Evolutionary conservation across 2,797 vertebrate species (phyloP).

Genomic region (Sphenopsis melanotis): DNA sequence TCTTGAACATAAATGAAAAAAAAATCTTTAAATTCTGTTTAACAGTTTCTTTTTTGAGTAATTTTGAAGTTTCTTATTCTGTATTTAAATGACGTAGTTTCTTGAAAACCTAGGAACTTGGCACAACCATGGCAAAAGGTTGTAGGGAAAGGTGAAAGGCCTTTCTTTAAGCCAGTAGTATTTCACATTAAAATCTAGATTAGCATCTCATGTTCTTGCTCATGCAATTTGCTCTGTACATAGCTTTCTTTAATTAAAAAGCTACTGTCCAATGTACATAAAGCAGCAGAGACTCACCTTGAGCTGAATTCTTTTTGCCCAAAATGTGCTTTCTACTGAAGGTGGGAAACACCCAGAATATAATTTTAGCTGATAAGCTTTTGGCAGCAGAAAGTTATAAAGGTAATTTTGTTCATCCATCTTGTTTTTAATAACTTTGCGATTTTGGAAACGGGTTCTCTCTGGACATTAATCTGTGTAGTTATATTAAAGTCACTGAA

Average conservation of each 20-base stretch:
- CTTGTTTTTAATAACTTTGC: conserved; percentile 11
- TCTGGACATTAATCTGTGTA: background rate
- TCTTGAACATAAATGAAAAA: background rate
- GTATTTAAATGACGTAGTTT: background rate
- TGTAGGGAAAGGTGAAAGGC: background rate
- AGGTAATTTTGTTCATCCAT: background rate
- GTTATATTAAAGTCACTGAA: conserved; percentile 31
- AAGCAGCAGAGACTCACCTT: background rate
- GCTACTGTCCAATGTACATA: background rate
- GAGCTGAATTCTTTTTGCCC: background rate
- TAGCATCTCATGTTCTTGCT: background rate
- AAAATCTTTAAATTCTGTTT: background rate
- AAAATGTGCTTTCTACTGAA: background rate
- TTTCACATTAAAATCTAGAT: background rate
- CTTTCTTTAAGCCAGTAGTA: background rate
- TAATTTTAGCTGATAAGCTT: background rate
- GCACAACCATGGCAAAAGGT: background rate
- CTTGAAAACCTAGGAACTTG: background rate
- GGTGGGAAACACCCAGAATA: background rate
- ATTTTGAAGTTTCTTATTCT: background rate
- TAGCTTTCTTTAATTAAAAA: conserved; percentile 33
- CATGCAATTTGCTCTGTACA: background rate
- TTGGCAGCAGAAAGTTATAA: background rate
- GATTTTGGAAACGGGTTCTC: background rate
- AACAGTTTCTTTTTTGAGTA: background rate